Conservation (phyloP, 2,888 invertebrate species). For the Minunthozetes semirufus region DNA sequence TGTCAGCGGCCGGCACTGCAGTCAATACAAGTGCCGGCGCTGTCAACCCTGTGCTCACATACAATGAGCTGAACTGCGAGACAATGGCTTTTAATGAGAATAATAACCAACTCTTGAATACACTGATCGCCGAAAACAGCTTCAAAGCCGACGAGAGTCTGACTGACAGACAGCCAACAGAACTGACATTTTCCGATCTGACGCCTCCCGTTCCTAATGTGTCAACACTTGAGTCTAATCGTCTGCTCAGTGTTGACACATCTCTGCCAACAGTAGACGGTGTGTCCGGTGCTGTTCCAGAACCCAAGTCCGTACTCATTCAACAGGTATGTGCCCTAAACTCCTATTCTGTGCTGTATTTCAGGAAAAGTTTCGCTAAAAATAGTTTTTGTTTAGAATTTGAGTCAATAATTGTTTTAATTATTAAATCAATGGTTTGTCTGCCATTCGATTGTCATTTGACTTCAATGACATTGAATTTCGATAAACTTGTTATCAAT, state of each 20-base stretch:
- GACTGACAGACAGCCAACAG: not conserved
- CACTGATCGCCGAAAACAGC: not conserved
- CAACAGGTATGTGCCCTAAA: not conserved
- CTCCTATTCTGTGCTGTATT: not conserved
- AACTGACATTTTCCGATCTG: constrained; percentile 25
- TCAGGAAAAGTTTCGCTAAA: not conserved
- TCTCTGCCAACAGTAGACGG: constrained; percentile 11
- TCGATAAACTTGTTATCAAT: constrained; percentile 2
- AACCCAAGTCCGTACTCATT: not conserved
- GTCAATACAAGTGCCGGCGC: not conserved
- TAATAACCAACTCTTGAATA: constrained; percentile 12
- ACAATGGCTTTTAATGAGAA: constrained; percentile 6
- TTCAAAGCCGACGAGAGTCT: not conserved
- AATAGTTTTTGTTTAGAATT: not conserved
- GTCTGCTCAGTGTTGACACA: not conserved
- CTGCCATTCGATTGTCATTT: not conserved
- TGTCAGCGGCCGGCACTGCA: not conserved
- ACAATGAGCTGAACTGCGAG: not conserved
- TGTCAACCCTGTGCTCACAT: not conserved
- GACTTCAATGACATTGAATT: constrained; percentile 15
- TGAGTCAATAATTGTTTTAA: not conserved
- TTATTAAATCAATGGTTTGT: not conserved
- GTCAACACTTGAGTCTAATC: constrained; percentile 2
- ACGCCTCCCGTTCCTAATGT: constrained; percentile 15
- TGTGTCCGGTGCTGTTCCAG: constrained; percentile 11